Base-by-base conservation (phyloP, 2,113 vertebrate genomes). In the Setophaga petechia region DNA sequence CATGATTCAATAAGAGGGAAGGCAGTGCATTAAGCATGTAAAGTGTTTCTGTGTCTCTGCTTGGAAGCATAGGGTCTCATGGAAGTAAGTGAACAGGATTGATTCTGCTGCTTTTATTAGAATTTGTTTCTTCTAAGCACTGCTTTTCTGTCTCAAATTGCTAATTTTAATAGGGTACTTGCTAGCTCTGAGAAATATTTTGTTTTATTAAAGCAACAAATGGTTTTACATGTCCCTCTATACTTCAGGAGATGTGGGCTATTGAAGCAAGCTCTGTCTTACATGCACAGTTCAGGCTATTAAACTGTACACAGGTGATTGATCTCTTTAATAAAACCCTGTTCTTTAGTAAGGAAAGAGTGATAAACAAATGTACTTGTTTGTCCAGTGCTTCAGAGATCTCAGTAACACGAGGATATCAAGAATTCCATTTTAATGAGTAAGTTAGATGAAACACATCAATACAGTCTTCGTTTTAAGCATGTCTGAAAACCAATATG, bases 281-380 rank as follows among this genome's bases (percentile, higher is more conserved):
- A 89, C 52, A 66, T 75, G 87, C 82, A 63, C 96, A 74, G 85
- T 91, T 85, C 74, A 88, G 96, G 89, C 98, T 97, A 97, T 98
- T 98, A 98, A 97, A 94, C 96, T 97, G 95, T 95, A 97, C 90
- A 87, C 93, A 93, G 79, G 97, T 98, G 98, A 98, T 98, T 98
- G 98, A 98, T 98, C 96, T 98, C 96, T 98, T 98, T 98, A 98
- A 98, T 98, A 98, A 98, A 98, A 97, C 82, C 82, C 92, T 86
- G 95, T 96, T 97, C 97, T 97, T 98, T 97, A 97, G 97, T 96
- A 96, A 98, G 96, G 97, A 97, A 97, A 97, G 96, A 96, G 95
- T 96, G 98, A 97, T 97, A 98, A 98, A 98, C 98, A 98, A 97
- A 98, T 98, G 94, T 89, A 96, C 95, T 97, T 97, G 96, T 97